These are phyloP conservation scores for Trypoxylon attenuatum DNA, from an alignment of 2,888 invertebrate genomes.

Conservation along the genomic window DNA sequence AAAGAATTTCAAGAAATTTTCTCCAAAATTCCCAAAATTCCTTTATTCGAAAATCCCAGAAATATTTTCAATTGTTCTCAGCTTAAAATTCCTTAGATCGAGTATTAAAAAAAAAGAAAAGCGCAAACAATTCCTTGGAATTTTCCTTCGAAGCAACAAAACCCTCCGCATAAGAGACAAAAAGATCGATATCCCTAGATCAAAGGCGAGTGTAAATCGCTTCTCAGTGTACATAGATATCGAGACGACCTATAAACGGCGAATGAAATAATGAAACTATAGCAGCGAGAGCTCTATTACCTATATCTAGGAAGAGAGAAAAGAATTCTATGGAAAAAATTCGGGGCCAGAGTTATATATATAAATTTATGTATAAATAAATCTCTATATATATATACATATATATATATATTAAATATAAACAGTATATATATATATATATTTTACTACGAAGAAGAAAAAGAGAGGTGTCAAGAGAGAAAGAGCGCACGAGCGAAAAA, in stretches of 20 bases:
- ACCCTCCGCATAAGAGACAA: too few relatives aligned
- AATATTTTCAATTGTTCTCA: too few relatives aligned
- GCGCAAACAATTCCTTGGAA: not conserved
- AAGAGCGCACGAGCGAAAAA: too few relatives aligned
- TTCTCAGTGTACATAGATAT: conserved; percentile 6
- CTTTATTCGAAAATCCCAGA: too few relatives aligned
- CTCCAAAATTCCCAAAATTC: too few relatives aligned
- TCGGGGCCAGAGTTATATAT: conserved; percentile 71
- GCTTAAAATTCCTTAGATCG: too few relatives aligned
- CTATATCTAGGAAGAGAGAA: conserved; percentile 28
- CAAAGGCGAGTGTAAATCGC: conserved; percentile 56
- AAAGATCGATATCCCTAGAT: conserved; percentile 52
- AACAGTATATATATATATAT: conserved; percentile 64
- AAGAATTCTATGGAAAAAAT: conserved; percentile 67
- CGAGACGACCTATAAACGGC: conserved; percentile 22
- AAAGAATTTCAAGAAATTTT: too few relatives aligned
- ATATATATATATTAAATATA: conserved; percentile 31
- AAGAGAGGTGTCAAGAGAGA: too few relatives aligned
- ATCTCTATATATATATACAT: conserved; percentile 29
- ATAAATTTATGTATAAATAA: conserved; percentile 50
- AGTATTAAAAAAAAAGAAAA: too few relatives aligned
- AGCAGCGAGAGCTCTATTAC: conserved; percentile 14
- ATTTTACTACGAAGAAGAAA: conserved; percentile 71
- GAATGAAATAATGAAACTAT: conserved; percentile 15
- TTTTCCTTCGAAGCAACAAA: too few relatives aligned